Conservation (phyloP, 2,113 vertebrate species). For the Spheniscus mendiculus region DNA sequence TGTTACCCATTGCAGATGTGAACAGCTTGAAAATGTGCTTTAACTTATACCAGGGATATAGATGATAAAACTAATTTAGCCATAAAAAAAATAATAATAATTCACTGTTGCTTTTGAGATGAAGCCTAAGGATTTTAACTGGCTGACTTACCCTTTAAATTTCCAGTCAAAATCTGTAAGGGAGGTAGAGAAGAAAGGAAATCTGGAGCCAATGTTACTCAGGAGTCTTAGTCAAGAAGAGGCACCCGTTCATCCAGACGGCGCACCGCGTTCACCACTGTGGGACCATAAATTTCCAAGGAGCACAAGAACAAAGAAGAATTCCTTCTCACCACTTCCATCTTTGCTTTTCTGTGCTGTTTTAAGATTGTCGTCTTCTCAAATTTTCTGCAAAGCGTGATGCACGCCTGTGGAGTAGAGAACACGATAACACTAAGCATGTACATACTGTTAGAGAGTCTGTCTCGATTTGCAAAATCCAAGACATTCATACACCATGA, state of each 20-base stretch:
- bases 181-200: not conserved
- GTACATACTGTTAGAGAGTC: not conserved
- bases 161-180: not conserved
- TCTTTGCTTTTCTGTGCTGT: not conserved
- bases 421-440: not conserved
- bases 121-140: not conserved
- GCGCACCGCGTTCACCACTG: fast-evolving
- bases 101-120: not conserved
- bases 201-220: not conserved
- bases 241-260: not conserved
- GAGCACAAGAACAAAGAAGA: not conserved
- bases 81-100: not conserved
- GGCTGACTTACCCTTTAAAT: not conserved
- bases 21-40: not conserved
- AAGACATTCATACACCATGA: not conserved
- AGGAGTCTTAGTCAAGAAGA: not conserved
- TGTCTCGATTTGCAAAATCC: not conserved
- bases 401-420: not conserved
- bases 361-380: not conserved
- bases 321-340: not conserved
- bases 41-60: not conserved
- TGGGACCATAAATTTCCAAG: not conserved
- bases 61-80: not conserved
- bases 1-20: not conserved
- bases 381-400: not conserved